Conservation (phyloP, 2,113 vertebrate genomes). For the Dicentrarchus labrax region DNA sequence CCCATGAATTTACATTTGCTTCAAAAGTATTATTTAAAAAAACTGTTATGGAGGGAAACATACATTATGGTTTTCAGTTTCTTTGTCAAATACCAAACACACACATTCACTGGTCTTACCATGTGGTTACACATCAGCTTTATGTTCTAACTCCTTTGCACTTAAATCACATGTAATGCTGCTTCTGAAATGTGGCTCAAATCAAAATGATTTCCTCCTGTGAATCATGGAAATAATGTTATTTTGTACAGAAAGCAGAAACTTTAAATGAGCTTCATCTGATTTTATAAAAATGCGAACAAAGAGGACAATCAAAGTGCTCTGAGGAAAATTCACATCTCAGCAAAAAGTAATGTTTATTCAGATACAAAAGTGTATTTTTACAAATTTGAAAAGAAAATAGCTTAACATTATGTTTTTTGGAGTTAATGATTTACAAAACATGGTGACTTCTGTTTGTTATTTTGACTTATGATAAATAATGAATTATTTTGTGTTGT, state of each 20-base stretch:
- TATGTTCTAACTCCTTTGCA: neutral
- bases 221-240: neutral
- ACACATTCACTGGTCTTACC: neutral
- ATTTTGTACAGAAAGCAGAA: neutral
- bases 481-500: neutral
- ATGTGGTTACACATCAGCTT: neutral
- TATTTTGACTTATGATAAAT: too few relatives aligned
- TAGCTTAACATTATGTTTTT: neutral
- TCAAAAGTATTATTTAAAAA: neutral
- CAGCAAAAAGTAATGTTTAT: neutral
- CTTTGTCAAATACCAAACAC: neutral
- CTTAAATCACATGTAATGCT: neutral
- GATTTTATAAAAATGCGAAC: neutral
- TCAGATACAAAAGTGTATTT: neutral
- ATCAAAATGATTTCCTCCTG: neutral
- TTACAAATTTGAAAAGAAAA: neutral
- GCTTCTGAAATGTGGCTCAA: neutral
- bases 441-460: neutral
- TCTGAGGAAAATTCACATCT: neutral
- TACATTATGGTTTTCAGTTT: neutral
- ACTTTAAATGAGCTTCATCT: neutral
- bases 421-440: neutral
- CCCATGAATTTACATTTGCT: neutral
- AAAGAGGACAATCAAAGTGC: neutral
- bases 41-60: neutral